phyloP scores from a whole-genome alignment of 1,140 invertebrate species.

The Papilio machaon region DNA sequence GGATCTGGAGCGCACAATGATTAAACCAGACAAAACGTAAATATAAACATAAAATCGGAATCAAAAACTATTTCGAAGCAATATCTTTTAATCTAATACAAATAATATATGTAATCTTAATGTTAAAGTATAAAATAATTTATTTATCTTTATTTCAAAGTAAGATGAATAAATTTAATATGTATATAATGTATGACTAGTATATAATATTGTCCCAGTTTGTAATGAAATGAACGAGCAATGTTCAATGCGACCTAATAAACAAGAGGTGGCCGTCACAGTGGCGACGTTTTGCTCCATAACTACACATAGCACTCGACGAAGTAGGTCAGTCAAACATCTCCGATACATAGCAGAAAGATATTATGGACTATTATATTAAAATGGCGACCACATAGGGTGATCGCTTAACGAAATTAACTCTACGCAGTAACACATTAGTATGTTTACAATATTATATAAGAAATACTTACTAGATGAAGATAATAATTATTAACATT shows the following conservation, averaged over 20 bases:
- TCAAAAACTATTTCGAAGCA: too few relatives aligned
- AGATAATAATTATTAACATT: too few relatives aligned
- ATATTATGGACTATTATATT: background rate
- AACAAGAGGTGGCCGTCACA: constrained; percentile 28
- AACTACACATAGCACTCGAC: background rate
- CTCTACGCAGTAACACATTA: background rate
- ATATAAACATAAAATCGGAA: too few relatives aligned
- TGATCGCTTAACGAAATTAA: background rate
- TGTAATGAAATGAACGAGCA: constrained; percentile 29
- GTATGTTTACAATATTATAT: too few relatives aligned
- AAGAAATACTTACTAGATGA: too few relatives aligned
- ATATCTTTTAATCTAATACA: too few relatives aligned
- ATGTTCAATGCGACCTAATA: constrained; percentile 35
- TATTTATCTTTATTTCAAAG: background rate
- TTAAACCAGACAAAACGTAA: too few relatives aligned
- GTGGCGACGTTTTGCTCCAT: constrained; percentile 14
- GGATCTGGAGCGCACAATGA: too few relatives aligned
- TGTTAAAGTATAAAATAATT: background rate
- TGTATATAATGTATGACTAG: background rate
- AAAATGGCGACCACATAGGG: background rate
- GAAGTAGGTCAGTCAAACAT: constrained; percentile 29
- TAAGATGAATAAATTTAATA: background rate
- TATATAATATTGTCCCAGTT: background rate
- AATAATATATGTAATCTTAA: too few relatives aligned
- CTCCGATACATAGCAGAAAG: background rate